Evolutionary conservation across 2,888 invertebrate genomes (phyloP), one percentile per base, ranked within the genome.

Genomic region (Hydroisotoma schaefferi): DNA sequence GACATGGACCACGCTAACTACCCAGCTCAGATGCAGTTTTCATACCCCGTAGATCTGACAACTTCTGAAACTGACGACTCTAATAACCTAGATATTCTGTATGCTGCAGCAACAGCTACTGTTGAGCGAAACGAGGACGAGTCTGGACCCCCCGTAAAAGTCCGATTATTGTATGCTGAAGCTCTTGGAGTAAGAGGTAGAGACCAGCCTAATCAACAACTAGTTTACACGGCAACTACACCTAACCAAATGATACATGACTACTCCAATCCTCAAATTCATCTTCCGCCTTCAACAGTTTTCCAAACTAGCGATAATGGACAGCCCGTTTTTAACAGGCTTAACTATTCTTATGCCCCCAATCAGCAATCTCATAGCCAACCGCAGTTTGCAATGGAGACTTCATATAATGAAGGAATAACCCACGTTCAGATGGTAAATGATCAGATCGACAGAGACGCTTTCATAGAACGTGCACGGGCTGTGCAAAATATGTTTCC

Each of bases 151-250:
- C 68, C 68, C 2, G 51, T 60, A 4, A 70, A 68, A 53, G 55
- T 68, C 1, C 55, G 65, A 10, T 59, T 71, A 0, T 12, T 71
- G 6, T 67, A 62, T 51, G 69, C 69, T 5, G 71, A 71, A 55
- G 69, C 68, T 1, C 54, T 69, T 22, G 71, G 68, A 1, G 64
- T 67, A 6, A 59, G 29, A 3, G 20, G 44, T 1, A 29, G 18
- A 5, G 40, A 53, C 15, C 15, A 20, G n/a, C 44, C 55, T 27
- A 52, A 63, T 8, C 59, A 63, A 5, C 68, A 67, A 51, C 59
- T 68, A n/a, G 59, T 65, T n/a, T 71, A 69, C 48, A 55, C 68
- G 1, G 37, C 68, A 1, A 54, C 71, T 0, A 53, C 64, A 0
- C 69, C 69, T 10, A 65, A 69, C 43, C 71, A 71, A 43, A 57